These are phyloP conservation scores for Hapalemur alaotrensis DNA, from an alignment of 2,797 vertebrate genomes.

Conservation along the genomic window DNA sequence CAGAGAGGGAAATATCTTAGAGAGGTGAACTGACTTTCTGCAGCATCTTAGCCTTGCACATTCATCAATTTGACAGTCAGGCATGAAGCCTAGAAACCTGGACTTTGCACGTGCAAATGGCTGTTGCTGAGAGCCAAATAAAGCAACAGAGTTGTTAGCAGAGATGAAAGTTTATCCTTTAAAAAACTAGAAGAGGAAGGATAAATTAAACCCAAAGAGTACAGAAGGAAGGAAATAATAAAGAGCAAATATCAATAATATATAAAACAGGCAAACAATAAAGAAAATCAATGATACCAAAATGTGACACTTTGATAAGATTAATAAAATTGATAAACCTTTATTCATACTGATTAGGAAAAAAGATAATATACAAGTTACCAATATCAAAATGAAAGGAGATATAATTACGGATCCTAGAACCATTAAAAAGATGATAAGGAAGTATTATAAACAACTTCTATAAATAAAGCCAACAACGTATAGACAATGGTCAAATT, in stretches of 20 bases:
- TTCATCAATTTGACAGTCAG: neutral
- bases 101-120: neutral
- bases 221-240: neutral
- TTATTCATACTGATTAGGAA: neutral
- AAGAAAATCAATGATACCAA: neutral
- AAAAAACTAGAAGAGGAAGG: neutral
- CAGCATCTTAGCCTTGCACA: neutral
- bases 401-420: neutral
- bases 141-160: neutral
- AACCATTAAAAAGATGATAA: neutral
- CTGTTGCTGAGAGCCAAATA: neutral
- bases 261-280: neutral
- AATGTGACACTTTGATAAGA: neutral
- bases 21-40: neutral
- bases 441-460: neutral
- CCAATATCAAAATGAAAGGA: constrained; percentile 6
- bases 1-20: neutral
- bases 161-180: neutral
- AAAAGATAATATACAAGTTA: constrained; percentile 1
- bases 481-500: neutral
- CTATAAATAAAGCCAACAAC: neutral
- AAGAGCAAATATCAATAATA: neutral
- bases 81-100: neutral
- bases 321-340: neutral
- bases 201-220: neutral